A percentile compares a stretch with the other conserved stretches of the same genome.
Conservation (phyloP, 2,888 invertebrate species). For the Erebia palarica region DNA sequence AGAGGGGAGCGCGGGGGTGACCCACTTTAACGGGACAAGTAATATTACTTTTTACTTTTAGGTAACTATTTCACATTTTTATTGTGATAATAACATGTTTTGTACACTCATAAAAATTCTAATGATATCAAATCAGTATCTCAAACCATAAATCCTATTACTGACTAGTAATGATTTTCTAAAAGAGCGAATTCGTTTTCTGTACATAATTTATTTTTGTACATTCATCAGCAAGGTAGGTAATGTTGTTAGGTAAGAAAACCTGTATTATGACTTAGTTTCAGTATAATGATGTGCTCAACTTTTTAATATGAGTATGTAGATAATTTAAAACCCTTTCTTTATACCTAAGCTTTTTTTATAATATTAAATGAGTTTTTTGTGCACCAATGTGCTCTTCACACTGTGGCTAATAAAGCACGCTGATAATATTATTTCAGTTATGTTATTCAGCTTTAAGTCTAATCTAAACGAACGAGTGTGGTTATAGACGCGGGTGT, state of each 20-base stretch:
- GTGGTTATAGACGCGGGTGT: slow-evolving; percentile 67
- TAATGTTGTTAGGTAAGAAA: no score
- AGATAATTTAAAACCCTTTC: background rate
- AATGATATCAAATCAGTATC: background rate
- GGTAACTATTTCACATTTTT: slow-evolving; percentile 82
- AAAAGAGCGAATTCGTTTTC: background rate
- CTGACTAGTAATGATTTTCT: background rate
- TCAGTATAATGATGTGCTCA: background rate
- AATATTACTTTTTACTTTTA: slow-evolving; percentile 83
- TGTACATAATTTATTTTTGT: no score
- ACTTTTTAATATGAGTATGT: background rate
- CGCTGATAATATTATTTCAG: background rate
- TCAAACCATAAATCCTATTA: background rate
- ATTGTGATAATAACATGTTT: slow-evolving; percentile 75
- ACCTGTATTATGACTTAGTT: background rate
- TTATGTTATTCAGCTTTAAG: background rate
- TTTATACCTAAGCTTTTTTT: background rate
- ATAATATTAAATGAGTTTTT: background rate
- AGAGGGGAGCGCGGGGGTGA: slow-evolving; percentile 64
- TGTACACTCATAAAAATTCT: slow-evolving; percentile 32
- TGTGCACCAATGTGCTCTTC: background rate
- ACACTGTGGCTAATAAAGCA: background rate
- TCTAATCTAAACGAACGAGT: slow-evolving; percentile 58
- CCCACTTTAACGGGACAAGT: slow-evolving; percentile 83
- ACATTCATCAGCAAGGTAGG: no score